Conservation (phyloP, 2,113 vertebrate species). For the Platysteira castanea region DNA sequence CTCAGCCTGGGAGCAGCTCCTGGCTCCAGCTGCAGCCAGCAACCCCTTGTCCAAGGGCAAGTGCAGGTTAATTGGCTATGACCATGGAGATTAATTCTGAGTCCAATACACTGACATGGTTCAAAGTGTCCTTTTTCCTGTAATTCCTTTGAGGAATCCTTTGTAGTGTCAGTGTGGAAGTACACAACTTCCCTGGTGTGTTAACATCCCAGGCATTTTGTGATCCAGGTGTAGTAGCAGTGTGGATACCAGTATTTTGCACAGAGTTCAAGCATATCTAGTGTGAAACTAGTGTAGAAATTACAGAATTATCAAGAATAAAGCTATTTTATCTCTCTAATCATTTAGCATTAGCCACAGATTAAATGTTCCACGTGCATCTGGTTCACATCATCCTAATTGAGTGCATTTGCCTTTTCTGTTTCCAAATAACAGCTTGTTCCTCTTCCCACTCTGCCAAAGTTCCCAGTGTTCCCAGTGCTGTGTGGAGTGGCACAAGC, state of each 20-base stretch:
- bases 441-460: not conserved
- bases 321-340: not conserved
- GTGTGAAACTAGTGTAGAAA: not conserved
- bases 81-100: not conserved
- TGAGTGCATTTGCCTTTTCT: not conserved
- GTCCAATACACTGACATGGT: not conserved
- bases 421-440: not conserved
- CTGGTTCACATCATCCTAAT: not conserved
- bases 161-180: not conserved
- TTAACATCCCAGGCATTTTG: not conserved
- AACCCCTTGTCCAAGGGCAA: not conserved
- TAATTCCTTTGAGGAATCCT: not conserved
- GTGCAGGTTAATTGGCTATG: not conserved
- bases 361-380: not conserved
- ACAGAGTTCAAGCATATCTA: not conserved
- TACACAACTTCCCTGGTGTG: not conserved
- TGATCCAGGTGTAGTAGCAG: not conserved
- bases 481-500: not conserved
- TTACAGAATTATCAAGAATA: not conserved
- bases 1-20: not conserved
- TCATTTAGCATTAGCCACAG: not conserved
- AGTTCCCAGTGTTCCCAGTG: not conserved
- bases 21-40: not conserved
- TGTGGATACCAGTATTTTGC: not conserved
- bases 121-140: not conserved